Conservation (phyloP, 2,888 invertebrate genomes). For the Melanostoma mellinum region DNA sequence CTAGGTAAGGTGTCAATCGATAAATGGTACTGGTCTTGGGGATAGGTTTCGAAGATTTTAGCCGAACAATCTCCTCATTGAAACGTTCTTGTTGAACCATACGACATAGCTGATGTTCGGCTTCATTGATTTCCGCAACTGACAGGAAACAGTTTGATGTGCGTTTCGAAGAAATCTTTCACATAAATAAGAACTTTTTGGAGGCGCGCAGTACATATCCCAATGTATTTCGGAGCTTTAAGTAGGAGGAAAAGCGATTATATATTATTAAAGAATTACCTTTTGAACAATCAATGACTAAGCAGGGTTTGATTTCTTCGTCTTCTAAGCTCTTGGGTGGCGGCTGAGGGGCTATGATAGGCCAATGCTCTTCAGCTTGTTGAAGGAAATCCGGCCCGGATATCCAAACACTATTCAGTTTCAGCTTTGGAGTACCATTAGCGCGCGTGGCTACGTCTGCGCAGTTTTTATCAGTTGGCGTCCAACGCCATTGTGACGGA, state of each 20-base stretch:
- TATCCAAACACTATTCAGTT: not conserved
- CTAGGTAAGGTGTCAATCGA: not conserved
- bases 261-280: not conserved
- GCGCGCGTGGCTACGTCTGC: slow-evolving; percentile 2
- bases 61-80: not conserved
- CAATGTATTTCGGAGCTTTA: not conserved
- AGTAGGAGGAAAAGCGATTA: slow-evolving; percentile 1
- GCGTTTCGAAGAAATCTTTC: no score
- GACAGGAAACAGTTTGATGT: no score
- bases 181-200: no score
- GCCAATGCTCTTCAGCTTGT: not conserved
- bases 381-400: not conserved
- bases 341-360: not conserved
- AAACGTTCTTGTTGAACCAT: not conserved
- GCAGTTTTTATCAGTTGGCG: not conserved
- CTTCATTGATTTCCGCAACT: no score
- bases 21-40: not conserved
- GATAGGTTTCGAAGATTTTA: not conserved
- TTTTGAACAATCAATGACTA: not conserved
- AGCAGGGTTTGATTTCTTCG: not conserved
- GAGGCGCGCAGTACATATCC: not conserved
- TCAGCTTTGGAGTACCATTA: not conserved
- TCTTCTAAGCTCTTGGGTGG: not conserved
- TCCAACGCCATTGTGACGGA: slow-evolving; percentile 1
- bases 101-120: no score